phyloP scores from a whole-genome alignment of 2,888 invertebrate genomes.

The Drosophila borealis region DNA sequence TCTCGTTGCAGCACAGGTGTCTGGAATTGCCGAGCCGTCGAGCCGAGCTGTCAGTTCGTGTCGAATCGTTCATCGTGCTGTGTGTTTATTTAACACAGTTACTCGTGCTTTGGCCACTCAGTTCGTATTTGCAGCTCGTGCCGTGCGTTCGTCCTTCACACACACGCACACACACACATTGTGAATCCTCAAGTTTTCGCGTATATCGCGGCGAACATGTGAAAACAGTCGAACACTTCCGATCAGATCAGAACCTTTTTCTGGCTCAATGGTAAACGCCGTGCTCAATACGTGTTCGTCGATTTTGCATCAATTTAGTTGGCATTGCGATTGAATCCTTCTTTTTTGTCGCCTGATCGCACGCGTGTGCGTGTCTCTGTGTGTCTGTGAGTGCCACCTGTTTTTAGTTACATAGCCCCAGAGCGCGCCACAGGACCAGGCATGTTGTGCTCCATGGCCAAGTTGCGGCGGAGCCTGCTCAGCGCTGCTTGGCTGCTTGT shows the following conservation, averaged over 20 bases:
- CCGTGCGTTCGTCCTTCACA: conserved; percentile 50
- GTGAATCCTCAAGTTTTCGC: conserved; percentile 16
- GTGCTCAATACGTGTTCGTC: conserved; percentile 33
- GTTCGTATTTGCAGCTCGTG: conserved; percentile 74
- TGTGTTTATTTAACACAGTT: conserved; percentile 79
- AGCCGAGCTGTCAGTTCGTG: conserved; percentile 33
- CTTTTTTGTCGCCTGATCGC: not conserved
- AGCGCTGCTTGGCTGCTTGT: conserved; percentile 55
- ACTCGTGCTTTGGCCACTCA: conserved; percentile 59
- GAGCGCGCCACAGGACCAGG: conserved; percentile 6
- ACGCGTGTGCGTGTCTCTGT: conserved; percentile 8
- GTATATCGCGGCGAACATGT: conserved; percentile 48
- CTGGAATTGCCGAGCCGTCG: conserved; percentile 24
- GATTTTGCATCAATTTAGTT: conserved; percentile 34
- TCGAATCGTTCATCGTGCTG: conserved; percentile 27
- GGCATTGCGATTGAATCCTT: conserved; percentile 19
- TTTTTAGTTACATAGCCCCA: conserved; percentile 19
- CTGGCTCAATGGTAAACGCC: conserved; percentile 52
- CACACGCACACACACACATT: not conserved
- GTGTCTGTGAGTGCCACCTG: conserved; percentile 19
- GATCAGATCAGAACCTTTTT: conserved; percentile 28
- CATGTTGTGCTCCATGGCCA: conserved; percentile 50
- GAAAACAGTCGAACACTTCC: conserved; percentile 25
- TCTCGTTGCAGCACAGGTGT: conserved; percentile 49
- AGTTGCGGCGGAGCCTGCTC: conserved; percentile 46